Evolutionary conservation across 2,113 vertebrate species (phyloP), one percentile per base, ranked within the genome.

Genomic region (Dasyornis broadbenti): DNA sequence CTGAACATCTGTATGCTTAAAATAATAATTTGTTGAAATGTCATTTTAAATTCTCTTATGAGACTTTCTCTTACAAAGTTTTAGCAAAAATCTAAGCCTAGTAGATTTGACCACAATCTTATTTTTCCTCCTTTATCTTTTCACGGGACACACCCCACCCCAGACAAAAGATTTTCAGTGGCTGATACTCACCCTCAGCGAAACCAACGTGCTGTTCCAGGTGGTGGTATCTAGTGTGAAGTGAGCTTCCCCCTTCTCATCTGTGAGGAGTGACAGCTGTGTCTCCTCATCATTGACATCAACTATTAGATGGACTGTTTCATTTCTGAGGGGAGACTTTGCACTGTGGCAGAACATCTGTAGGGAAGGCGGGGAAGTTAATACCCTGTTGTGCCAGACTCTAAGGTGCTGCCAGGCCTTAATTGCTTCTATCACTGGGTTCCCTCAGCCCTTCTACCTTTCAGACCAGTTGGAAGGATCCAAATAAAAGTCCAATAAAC

Each of bases 161-260:
- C 21, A 64, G 35, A 39, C 11, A 47, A 50, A 89, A 60, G 19
- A 31, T 28, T 88, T 45, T 35, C 45, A 53, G 54, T 13, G n/a
- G 45, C 24, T 76, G 37, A 49, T 53, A 60, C 95, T 96, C 69
- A 97, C 97, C 45, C 8, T 92, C 73, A 98, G n/a, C 21, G 81
- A 89, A 84, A 97, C 81, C 56, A 84, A 12, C 0, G 68, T 71
- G 26, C 91, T 83, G 16, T 96, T 94, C 96, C 96, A 97, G 21
- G 26, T 49, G n/a, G 82, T 88, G n/a, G 97, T 97, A 56, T 97
- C 68, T 37, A 97, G 86, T 7, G 85, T 80, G 88, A 97, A 97
- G 66, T 80, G 83, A 35, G 35, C 96, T 93, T 97, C 77, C 15
- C 96, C 95, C 0, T 96, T 89, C 24, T 90, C 83, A 82, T 97